Evolutionary conservation across 1,140 invertebrate species (phyloP).

Genomic region (Pogonus chalceus): DNA sequence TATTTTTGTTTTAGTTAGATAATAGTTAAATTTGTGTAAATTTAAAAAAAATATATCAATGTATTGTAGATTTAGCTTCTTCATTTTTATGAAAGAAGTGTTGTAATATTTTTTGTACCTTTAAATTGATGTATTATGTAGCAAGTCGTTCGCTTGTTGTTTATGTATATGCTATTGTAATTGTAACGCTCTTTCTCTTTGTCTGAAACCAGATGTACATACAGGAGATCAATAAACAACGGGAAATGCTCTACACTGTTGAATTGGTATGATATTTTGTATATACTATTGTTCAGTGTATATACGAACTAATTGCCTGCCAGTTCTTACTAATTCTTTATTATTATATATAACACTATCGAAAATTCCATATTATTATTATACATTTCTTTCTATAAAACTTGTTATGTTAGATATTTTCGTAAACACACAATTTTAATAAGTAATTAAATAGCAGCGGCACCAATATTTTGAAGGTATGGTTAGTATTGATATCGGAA

Average conservation of each 20-base stretch:
- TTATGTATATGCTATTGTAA: constrained; percentile 32
- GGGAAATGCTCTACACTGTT: constrained; percentile 73
- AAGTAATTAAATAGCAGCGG: no score
- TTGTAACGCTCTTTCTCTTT: constrained; percentile 19
- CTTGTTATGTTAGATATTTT: no score
- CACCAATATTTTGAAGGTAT: no score
- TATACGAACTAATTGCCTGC: constrained; percentile 9
- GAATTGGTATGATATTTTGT: constrained; percentile 57
- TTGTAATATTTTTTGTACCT: constrained; percentile 9
- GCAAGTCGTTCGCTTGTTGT: constrained; percentile 17
- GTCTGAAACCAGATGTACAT: constrained; percentile 63
- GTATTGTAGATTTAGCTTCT: no score
- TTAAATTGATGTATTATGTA: constrained; percentile 7
- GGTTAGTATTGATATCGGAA: no score
- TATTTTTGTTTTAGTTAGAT: constrained; percentile 14
- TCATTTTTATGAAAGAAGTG: no score
- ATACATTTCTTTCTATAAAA: no score
- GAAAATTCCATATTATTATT: no score
- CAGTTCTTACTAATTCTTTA: no score
- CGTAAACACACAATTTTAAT: no score
- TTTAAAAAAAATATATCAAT: constrained; percentile 10
- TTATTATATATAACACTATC: no score
- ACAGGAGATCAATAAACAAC: constrained; percentile 80
- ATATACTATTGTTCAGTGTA: not conserved
- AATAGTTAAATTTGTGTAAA: constrained; percentile 10